These are phyloP conservation scores for Stenolophus ochropezus DNA, from an alignment of 2,888 invertebrate species.

Conservation along the genomic window DNA sequence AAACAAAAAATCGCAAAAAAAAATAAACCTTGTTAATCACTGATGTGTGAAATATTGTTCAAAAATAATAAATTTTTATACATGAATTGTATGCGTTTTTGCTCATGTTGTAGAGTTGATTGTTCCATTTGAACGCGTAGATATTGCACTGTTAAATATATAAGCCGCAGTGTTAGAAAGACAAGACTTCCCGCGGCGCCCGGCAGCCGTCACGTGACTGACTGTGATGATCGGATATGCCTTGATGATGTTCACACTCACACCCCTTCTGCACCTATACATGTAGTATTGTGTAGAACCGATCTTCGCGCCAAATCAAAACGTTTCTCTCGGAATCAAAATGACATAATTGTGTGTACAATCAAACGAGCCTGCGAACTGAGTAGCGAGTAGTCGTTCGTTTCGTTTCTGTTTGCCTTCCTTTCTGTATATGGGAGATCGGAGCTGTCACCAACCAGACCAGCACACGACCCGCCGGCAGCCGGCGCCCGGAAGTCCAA, in stretches of 20 bases:
- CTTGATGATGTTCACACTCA: no score
- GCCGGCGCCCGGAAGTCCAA: slow-evolving; percentile 41
- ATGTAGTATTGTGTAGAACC: no score
- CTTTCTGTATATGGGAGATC: no score
- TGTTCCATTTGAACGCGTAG: slow-evolving; percentile 65
- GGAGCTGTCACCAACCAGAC: no score
- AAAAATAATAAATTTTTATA: slow-evolving; percentile 70
- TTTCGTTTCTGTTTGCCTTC: no score
- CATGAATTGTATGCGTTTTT: slow-evolving; percentile 68
- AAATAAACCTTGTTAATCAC: slow-evolving; percentile 59
- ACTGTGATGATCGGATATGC: slow-evolving; percentile 75
- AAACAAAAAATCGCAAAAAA: slow-evolving; percentile 45
- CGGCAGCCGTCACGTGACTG: slow-evolving; percentile 65
- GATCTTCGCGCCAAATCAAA: background rate
- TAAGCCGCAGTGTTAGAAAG: slow-evolving; percentile 69
- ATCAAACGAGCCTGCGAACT: background rate
- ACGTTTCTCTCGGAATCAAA: slow-evolving; percentile 17
- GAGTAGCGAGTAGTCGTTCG: no score
- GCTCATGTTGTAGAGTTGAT: slow-evolving; percentile 72
- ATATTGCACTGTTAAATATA: slow-evolving; percentile 71
- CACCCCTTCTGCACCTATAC: background rate
- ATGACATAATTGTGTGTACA: slow-evolving; percentile 3
- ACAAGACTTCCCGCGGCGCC: slow-evolving; percentile 46
- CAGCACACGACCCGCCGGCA: no score
- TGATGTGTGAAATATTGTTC: slow-evolving; percentile 66